These are phyloP conservation scores for Tethya wilhelma DNA, from an alignment of 37 sponge, comb jelly and placozoan genomes.

Conservation along the genomic window DNA sequence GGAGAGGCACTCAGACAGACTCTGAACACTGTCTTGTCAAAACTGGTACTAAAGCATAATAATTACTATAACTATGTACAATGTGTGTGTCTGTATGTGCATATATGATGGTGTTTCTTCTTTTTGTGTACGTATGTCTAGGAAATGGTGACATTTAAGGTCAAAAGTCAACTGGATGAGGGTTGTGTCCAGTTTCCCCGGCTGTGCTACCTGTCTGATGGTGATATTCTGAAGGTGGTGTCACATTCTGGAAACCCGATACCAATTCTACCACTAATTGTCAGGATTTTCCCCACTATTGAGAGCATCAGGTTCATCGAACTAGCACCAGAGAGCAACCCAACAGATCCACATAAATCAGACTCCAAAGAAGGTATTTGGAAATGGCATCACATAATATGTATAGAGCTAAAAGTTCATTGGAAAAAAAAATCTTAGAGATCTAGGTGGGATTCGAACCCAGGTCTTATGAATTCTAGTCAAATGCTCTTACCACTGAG, in stretches of 20 bases:
- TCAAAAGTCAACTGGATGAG: slow-evolving; percentile 25
- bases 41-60: slow-evolving; percentile 12
- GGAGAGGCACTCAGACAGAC: slow-evolving; percentile 60
- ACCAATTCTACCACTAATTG: slow-evolving; percentile 42
- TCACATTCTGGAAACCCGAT: slow-evolving; percentile 34
- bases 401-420: neutral
- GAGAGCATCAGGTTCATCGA: slow-evolving; percentile 14
- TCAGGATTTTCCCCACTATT: slow-evolving; percentile 56
- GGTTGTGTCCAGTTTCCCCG: slow-evolving; percentile 34
- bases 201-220: slow-evolving; percentile 39
- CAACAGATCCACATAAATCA: neutral
- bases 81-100: neutral
- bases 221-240: slow-evolving; percentile 34
- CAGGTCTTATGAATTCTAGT: no score
- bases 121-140: neutral
- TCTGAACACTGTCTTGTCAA: slow-evolving; percentile 8
- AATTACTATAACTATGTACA: neutral
- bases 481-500: no score
- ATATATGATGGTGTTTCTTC: neutral
- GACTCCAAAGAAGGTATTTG: slow-evolving; percentile 3
- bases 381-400: neutral
- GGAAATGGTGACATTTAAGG: slow-evolving; percentile 9
- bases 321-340: neutral
- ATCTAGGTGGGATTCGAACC: no score
- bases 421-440: no score